Conservation (phyloP, 1,140 invertebrate genomes). For the Temnothorax longispinosus region DNA sequence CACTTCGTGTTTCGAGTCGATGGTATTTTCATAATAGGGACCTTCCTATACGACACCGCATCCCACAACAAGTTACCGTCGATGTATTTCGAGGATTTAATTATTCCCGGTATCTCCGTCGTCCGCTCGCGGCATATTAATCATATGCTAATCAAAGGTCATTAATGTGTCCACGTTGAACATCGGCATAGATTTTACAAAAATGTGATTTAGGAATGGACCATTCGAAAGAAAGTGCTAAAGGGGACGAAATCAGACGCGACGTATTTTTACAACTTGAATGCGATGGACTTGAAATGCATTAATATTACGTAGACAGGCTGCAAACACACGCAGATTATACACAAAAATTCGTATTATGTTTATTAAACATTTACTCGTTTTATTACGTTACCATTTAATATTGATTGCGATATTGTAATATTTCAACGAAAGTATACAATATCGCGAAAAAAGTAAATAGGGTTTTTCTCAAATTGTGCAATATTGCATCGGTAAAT, state of each 20-base stretch:
- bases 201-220: slow-evolving; percentile 6
- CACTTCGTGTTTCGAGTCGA: slow-evolving; percentile 25
- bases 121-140: slow-evolving; percentile 71
- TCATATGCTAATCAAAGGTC: slow-evolving; percentile 75
- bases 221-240: neutral
- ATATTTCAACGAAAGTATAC: slow-evolving; percentile 19
- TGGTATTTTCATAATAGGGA: slow-evolving; percentile 45
- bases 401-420: slow-evolving; percentile 35
- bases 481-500: slow-evolving; percentile 39
- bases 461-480: slow-evolving; percentile 39
- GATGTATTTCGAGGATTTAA: slow-evolving; percentile 77
- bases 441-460: slow-evolving; percentile 31
- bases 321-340: neutral
- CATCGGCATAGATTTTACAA: slow-evolving; percentile 63
- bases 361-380: slow-evolving; percentile 22
- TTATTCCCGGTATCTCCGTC: slow-evolving; percentile 70
- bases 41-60: slow-evolving; percentile 14
- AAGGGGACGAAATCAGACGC: neutral
- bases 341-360: neutral
- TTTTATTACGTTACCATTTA: slow-evolving; percentile 42
- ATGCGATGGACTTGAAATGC: neutral
- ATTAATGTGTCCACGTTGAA: slow-evolving; percentile 70
- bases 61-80: slow-evolving; percentile 42
- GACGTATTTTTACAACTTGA: neutral
- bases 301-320: neutral